Evolutionary conservation across 2,888 invertebrate species (phyloP), one percentile per base, ranked within the genome.

Genomic region (Andrena bucephala): DNA sequence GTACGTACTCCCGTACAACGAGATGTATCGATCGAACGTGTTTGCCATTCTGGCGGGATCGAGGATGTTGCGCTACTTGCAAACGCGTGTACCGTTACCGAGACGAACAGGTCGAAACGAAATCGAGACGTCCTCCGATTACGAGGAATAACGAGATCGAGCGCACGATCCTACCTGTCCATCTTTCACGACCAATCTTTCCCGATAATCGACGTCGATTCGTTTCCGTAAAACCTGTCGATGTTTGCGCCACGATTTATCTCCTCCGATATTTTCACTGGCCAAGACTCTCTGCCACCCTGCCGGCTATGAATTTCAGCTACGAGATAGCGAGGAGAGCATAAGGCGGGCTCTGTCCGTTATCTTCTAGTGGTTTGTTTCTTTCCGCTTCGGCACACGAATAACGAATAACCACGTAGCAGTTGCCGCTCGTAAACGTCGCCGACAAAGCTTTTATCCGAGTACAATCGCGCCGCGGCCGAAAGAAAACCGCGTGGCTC

Each of bases 291-390:
- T 20, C 33, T 6, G 24, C 31, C 50, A 16, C 10, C 36, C 33
- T 16, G 27, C 29, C 31, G 62, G 24, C 33, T 2, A 67, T 36
- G 24, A n/a, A 27, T 67, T 42, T 62, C 42, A 62, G 54, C 62
- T 62, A 6, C 29, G 10, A 6, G 71, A 80, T 59, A 50, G 27
- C 24, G n/a, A 10, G 13, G 3, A 42, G 27, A 6, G 62, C 52
- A 84, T 70, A 84, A 76, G 65, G 48, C 8, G 54, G 24, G 74
- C 70, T 66, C 81, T 71, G 77, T 77, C 6, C 74, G 54, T 59
- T 81, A 77, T 85, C 77, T 63, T 10, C 8, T 0, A 31, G 13
- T n/a, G 8, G 52, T 42, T 57, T 75, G 8, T 31, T 60, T 24
- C 36, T 16, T 57, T 65, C 36, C 71, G 60, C 54, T 67, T 31